A percentile compares a stretch with the other conserved stretches of the same genome.
These are phyloP conservation scores for Phoebastria nigripes DNA, from an alignment of 2,797 vertebrate genomes.

Conservation along the genomic window DNA sequence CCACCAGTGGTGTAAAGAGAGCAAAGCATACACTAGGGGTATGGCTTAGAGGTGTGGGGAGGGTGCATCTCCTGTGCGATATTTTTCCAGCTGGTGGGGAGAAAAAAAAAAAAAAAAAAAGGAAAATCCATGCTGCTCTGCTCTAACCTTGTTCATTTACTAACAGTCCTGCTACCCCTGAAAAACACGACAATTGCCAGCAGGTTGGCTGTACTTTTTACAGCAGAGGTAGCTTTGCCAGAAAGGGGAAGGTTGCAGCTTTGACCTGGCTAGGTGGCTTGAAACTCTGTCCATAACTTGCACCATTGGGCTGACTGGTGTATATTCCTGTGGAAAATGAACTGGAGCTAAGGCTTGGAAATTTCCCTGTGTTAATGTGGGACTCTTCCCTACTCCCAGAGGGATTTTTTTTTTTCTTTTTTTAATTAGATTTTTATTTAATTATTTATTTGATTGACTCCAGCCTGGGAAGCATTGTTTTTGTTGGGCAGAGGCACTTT, in stretches of 20 bases:
- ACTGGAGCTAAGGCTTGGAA: constrained; percentile 24
- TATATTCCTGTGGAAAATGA: constrained; percentile 41
- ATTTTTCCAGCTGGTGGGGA: not conserved
- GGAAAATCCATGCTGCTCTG: not conserved
- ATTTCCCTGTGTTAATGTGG: constrained; percentile 14
- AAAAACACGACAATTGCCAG: not conserved
- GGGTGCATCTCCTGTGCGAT: not conserved
- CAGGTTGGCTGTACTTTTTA: not conserved
- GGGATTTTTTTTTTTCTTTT: not conserved
- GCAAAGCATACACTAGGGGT: not conserved
- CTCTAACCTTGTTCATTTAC: not conserved
- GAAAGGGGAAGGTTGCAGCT: not conserved
- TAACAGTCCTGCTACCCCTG: not conserved
- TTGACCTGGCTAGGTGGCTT: not conserved
- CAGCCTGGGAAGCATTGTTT: constrained; percentile 30
- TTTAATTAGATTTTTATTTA: constrained; percentile 43
- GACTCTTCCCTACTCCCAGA: not conserved
- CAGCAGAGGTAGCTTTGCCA: not conserved
- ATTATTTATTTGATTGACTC: constrained; percentile 64
- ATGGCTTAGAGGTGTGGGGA: not conserved
- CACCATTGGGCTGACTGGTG: constrained; percentile 15
- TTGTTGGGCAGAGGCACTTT: constrained; percentile 22
- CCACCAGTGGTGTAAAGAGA: not conserved
- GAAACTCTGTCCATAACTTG: not conserved
- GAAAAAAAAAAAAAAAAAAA: not conserved